Evolutionary conservation across 1,140 invertebrate species (phyloP).

Genomic region (Dryas iulia): DNA sequence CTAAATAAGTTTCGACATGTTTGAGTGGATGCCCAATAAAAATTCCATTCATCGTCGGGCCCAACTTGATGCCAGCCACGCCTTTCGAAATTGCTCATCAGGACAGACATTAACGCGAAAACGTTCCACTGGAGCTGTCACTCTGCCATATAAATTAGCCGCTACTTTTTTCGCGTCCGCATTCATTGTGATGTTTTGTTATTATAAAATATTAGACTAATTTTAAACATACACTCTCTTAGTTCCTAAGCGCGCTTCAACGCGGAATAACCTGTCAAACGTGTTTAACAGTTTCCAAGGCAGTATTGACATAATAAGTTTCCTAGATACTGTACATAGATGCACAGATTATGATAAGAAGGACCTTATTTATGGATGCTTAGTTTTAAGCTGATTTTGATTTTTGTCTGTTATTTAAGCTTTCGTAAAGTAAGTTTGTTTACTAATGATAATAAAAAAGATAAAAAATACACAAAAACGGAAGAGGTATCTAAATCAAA

Average conservation of each 20-base stretch:
- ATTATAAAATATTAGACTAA: no score
- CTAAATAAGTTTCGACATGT: conserved; percentile 95
- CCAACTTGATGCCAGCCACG: conserved; percentile 94
- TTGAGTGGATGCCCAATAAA: conserved; percentile 96
- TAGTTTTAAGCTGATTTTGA: background rate
- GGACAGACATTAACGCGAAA: conserved; percentile 83
- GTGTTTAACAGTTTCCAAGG: no score
- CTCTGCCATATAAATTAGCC: conserved; percentile 12
- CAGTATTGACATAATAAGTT: no score
- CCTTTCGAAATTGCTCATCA: conserved; percentile 96
- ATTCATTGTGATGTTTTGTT: background rate
- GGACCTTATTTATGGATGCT: background rate
- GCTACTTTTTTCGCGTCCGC: conserved; percentile 9
- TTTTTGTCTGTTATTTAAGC: no score
- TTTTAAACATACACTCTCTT: no score
- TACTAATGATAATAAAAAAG: no score
- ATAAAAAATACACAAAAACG: no score
- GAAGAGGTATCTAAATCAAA: no score
- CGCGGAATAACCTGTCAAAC: no score
- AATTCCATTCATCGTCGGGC: conserved; percentile 97
- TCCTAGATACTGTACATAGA: no score
- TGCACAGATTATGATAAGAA: background rate
- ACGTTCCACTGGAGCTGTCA: conserved; percentile 5
- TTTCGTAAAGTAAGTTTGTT: no score
- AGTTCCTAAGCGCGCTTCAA: no score